phyloP scores from a whole-genome alignment of 2,797 vertebrate species.

The Falco novaeseelandiae region DNA sequence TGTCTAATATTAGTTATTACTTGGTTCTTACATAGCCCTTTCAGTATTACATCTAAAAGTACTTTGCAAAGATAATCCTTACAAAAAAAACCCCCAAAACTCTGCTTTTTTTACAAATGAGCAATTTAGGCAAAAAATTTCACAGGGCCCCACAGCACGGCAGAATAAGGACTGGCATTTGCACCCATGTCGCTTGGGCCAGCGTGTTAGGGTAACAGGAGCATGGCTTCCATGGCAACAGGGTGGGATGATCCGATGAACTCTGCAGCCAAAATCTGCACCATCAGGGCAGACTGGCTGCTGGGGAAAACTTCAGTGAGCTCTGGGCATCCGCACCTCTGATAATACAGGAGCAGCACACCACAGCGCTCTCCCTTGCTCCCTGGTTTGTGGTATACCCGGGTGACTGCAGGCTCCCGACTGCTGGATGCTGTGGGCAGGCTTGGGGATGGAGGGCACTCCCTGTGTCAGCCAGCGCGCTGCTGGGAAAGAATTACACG shows the following conservation, averaged over 20 bases:
- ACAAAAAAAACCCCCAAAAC: background rate
- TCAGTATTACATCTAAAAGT: background rate
- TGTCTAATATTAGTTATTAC: background rate
- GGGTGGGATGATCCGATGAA: background rate
- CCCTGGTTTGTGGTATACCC: background rate
- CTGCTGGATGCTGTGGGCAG: background rate
- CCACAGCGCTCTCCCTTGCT: background rate
- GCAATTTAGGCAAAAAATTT: background rate
- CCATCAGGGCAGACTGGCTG: background rate
- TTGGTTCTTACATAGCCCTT: background rate
- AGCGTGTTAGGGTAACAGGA: background rate
- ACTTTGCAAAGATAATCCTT: background rate
- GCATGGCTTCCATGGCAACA: background rate
- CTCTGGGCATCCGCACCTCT: background rate
- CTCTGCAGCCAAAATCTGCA: background rate
- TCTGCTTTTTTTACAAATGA: background rate
- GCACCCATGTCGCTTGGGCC: background rate
- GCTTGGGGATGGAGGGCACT: background rate
- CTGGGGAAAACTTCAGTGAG: background rate
- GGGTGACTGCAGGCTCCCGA: background rate
- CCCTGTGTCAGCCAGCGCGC: background rate
- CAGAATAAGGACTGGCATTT: background rate
- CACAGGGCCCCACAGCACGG: background rate
- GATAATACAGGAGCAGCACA: background rate
- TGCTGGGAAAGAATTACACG: background rate